phyloP scores from a whole-genome alignment of 2,888 invertebrate species.

The Drosophila silvestris region DNA sequence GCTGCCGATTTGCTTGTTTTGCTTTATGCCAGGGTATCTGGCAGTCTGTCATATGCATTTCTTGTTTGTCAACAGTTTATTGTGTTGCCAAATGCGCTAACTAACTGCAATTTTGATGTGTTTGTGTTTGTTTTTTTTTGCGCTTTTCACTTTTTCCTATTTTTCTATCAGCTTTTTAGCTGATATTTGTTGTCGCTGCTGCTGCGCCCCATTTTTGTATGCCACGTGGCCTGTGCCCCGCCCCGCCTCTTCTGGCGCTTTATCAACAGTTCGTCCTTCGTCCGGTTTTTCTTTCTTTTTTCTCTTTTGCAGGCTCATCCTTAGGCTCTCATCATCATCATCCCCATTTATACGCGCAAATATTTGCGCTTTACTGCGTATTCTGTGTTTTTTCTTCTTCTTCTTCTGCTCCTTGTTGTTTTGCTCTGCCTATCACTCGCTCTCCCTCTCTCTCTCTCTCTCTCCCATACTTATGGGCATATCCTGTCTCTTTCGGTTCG shows the following conservation, averaged over 20 bases:
- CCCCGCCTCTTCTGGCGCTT: slow-evolving; percentile 6
- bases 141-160: neutral
- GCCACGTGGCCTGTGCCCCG: slow-evolving; percentile 29
- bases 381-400: slow-evolving; percentile 44
- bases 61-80: neutral
- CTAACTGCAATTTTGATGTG: slow-evolving; percentile 10
- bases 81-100: slow-evolving; percentile 12
- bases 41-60: neutral
- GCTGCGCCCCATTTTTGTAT: slow-evolving; percentile 27
- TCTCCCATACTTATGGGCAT: neutral
- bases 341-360: slow-evolving; percentile 80
- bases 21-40: neutral
- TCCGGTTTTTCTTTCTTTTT: neutral
- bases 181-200: slow-evolving; percentile 9
- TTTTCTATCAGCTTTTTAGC: slow-evolving; percentile 14
- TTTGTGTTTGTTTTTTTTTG: neutral
- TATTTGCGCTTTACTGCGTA: slow-evolving; percentile 77
- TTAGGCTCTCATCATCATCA: slow-evolving; percentile 53
- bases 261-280: slow-evolving; percentile 25
- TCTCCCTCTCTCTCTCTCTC: slow-evolving; percentile 5
- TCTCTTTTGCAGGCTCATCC: slow-evolving; percentile 47
- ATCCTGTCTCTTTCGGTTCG: slow-evolving; percentile 22
- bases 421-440: slow-evolving; percentile 43
- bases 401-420: slow-evolving; percentile 50
- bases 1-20: neutral